Evolutionary conservation across 1,140 invertebrate genomes (phyloP).

Genomic region (Thrips palmi): DNA sequence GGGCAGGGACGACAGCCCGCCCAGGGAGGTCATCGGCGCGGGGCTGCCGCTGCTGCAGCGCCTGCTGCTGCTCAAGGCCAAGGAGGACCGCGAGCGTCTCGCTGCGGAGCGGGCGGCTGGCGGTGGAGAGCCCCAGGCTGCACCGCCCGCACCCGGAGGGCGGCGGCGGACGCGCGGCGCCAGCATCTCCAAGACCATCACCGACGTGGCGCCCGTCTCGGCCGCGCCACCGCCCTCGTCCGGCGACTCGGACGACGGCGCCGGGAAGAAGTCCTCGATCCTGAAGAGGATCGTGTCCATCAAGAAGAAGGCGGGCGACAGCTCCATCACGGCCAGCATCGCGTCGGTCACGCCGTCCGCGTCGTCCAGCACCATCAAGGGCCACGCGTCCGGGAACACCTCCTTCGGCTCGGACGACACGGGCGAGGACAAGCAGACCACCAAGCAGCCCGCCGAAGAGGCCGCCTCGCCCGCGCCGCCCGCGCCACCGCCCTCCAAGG

Average conservation of each 20-base stretch:
- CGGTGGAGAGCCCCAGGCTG: conserved; percentile 11
- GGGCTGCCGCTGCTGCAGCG: conserved; percentile 60
- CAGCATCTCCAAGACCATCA: conserved; percentile 9
- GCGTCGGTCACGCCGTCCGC: not conserved
- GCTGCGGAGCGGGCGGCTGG: conserved; percentile 6
- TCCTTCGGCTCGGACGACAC: too few relatives aligned
- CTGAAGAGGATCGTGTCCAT: conserved; percentile 2
- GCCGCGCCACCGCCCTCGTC: too few relatives aligned
- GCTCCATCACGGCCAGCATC: not conserved
- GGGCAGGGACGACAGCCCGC: conserved; percentile 10
- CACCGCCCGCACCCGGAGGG: conserved; percentile 7
- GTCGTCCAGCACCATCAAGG: not conserved
- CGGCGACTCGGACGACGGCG: not conserved
- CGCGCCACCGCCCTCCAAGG: too few relatives aligned
- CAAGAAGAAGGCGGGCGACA: conserved; percentile 2
- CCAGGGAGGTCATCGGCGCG: conserved; percentile 42
- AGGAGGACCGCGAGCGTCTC: conserved; percentile 39
- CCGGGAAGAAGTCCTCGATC: not conserved
- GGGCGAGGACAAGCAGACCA: too few relatives aligned
- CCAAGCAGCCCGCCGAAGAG: too few relatives aligned
- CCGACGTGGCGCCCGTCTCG: too few relatives aligned
- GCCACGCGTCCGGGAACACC: too few relatives aligned
- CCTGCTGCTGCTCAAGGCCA: conserved; percentile 57
- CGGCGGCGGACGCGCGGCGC: conserved; percentile 8
- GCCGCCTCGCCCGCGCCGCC: too few relatives aligned